Conservation (phyloP, 2,113 vertebrate species). For the Gobiocypris rarus region DNA sequence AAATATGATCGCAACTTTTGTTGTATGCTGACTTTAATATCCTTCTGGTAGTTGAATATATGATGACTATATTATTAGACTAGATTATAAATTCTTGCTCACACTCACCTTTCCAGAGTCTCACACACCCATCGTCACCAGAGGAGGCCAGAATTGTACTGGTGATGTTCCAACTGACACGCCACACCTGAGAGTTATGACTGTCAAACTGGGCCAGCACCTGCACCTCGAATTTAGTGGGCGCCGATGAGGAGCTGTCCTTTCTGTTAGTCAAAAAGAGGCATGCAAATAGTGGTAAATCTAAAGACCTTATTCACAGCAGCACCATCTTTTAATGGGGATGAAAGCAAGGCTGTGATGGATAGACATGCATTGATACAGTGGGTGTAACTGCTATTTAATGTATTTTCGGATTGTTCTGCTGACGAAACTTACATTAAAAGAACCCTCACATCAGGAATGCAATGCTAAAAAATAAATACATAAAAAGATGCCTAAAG, state of each 20-base stretch:
- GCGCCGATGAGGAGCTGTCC: slow-evolving; percentile 81
- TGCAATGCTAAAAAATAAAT: too few relatives aligned
- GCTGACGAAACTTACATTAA: too few relatives aligned
- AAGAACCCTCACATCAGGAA: too few relatives aligned
- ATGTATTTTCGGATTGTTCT: too few relatives aligned
- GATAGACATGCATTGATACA: too few relatives aligned
- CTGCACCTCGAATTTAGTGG: slow-evolving; percentile 95
- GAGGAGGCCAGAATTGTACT: slow-evolving; percentile 95
- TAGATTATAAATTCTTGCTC: background rate
- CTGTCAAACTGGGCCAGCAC: slow-evolving; percentile 96
- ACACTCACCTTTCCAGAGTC: slow-evolving; percentile 92
- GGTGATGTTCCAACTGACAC: slow-evolving; percentile 98
- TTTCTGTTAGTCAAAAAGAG: slow-evolving; percentile 74
- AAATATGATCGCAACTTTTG: background rate
- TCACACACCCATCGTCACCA: slow-evolving; percentile 94
- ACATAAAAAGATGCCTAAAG: too few relatives aligned
- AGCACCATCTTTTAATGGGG: too few relatives aligned
- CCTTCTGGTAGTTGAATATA: background rate
- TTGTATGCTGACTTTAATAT: background rate
- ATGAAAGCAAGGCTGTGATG: too few relatives aligned
- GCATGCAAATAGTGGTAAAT: background rate
- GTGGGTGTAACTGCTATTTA: too few relatives aligned
- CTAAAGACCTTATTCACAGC: too few relatives aligned
- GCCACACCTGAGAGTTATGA: slow-evolving; percentile 97
- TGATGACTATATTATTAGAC: too few relatives aligned